These are phyloP conservation scores for Oreochromis grahami DNA, from an alignment of 2,797 vertebrate genomes.

Conservation along the genomic window DNA sequence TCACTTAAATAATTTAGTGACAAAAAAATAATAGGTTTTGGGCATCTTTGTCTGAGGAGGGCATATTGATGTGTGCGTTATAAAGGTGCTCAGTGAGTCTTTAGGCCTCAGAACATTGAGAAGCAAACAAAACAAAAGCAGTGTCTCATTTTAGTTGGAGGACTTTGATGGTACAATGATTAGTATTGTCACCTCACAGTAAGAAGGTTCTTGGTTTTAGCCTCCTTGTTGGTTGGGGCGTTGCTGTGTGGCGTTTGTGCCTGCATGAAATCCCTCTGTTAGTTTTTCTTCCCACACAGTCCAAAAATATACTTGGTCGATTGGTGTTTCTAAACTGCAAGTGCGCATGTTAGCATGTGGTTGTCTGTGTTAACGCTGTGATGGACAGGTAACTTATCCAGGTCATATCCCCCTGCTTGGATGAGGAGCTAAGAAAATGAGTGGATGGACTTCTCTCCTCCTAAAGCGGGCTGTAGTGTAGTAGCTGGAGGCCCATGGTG, in stretches of 20 bases:
- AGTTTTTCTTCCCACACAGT: background rate
- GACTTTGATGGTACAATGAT: background rate
- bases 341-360: background rate
- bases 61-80: background rate
- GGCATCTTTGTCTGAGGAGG: background rate
- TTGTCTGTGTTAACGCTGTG: background rate
- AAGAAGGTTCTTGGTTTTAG: background rate
- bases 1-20: background rate
- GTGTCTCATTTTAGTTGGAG: background rate
- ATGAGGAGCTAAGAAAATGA: background rate
- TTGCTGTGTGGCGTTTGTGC: background rate
- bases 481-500: background rate
- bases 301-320: background rate
- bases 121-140: background rate
- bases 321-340: background rate
- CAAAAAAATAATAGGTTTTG: background rate
- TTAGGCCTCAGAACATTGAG: background rate
- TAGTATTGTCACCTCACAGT: background rate
- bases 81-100: background rate
- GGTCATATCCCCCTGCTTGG: background rate
- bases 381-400: background rate
- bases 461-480: background rate
- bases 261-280: background rate
- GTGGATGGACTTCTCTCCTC: background rate
- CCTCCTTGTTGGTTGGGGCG: background rate